Conservation (phyloP, 2,888 invertebrate species). For the Athrips mouffetella region DNA sequence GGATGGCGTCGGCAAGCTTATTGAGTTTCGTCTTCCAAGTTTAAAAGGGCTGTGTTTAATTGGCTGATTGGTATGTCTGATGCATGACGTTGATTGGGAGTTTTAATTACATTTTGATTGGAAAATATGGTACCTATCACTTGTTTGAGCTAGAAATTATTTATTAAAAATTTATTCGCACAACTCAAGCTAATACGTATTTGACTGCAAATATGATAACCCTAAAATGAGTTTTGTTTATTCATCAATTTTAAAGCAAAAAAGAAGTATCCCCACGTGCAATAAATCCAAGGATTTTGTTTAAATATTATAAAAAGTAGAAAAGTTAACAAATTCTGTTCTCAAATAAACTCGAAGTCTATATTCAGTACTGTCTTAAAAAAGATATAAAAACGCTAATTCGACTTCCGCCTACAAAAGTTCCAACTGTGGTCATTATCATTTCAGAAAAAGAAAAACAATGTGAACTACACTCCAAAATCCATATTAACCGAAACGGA, state of each 20-base stretch:
- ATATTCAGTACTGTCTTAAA: too few species aligned
- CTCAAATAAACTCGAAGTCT: too few species aligned
- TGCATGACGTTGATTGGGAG: constrained; percentile 7
- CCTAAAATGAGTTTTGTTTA: not conserved
- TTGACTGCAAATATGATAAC: not conserved
- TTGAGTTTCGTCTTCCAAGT: constrained; percentile 9
- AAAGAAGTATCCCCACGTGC: too few species aligned
- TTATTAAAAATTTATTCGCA: too few species aligned
- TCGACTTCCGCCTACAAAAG: not conserved
- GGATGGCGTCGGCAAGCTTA: constrained; percentile 18
- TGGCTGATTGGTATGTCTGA: too few species aligned
- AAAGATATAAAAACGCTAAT: not conserved
- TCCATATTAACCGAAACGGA: constrained; percentile 10
- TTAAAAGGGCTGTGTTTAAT: constrained; percentile 9
- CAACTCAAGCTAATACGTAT: too few species aligned
- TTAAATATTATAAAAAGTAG: not conserved
- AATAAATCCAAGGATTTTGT: too few species aligned
- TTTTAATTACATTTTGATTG: too few species aligned
- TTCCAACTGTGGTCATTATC: not conserved
- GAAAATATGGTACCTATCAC: too few species aligned
- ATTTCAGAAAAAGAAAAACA: not conserved
- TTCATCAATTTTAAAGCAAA: too few species aligned
- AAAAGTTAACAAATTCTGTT: not conserved
- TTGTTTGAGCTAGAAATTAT: too few species aligned
- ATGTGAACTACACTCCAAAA: not conserved